Conservation (phyloP, 2,888 invertebrate genomes). For the Ommatoiulus sabulosus region DNA sequence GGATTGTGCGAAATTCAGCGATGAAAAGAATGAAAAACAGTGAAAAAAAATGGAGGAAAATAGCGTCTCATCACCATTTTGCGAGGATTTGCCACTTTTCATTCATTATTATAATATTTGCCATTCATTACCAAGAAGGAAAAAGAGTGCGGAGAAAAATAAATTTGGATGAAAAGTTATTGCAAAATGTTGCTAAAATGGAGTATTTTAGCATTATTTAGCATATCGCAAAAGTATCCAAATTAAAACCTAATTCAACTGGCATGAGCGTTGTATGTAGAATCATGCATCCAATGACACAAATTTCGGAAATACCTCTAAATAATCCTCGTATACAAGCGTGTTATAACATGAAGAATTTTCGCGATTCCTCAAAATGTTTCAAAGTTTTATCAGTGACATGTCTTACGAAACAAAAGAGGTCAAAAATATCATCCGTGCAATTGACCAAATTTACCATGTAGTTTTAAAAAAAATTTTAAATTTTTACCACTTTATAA, state of each 20-base stretch:
- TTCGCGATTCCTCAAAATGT: too few species aligned
- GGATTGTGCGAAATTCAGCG: neutral
- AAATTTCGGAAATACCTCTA: too few species aligned
- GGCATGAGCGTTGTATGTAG: too few species aligned
- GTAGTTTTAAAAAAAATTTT: too few species aligned
- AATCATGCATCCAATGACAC: too few species aligned
- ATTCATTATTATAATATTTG: neutral
- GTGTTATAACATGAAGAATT: too few species aligned
- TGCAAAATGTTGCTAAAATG: neutral
- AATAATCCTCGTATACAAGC: too few species aligned
- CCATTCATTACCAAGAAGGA: neutral
- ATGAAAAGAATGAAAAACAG: neutral
- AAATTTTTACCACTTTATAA: too few species aligned
- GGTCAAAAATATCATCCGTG: neutral
- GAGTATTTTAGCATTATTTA: neutral
- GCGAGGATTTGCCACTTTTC: conserved; percentile 39
- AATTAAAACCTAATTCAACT: neutral
- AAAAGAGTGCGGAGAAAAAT: neutral
- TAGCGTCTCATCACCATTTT: conserved; percentile 12
- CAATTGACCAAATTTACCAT: too few species aligned
- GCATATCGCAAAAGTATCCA: neutral
- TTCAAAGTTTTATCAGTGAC: too few species aligned
- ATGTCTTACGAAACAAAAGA: neutral
- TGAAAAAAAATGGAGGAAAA: neutral
- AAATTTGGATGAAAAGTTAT: neutral